Evolutionary conservation across 2,888 invertebrate species (phyloP).

Genomic region (Acrobasis consociella): DNA sequence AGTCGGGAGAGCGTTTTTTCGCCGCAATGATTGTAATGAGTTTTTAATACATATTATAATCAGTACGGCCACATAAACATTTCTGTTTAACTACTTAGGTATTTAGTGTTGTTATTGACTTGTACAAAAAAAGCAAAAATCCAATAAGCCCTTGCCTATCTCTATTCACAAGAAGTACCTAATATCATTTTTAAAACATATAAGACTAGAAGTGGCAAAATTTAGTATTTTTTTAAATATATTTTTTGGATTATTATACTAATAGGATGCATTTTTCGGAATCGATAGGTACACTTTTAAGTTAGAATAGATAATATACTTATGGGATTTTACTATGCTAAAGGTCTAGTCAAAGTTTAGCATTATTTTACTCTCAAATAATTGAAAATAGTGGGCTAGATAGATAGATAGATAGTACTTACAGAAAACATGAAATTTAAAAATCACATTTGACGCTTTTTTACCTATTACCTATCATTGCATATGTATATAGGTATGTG

Average conservation of each 20-base stretch:
- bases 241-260: background rate
- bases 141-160: too few species aligned
- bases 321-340: constrained; percentile 15
- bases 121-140: too few species aligned
- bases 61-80: too few species aligned
- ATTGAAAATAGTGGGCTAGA: constrained; percentile 13
- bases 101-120: too few species aligned
- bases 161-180: too few species aligned
- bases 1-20: background rate
- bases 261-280: background rate
- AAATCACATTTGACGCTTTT: background rate
- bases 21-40: too few species aligned
- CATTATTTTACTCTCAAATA: constrained; percentile 1
- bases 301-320: background rate
- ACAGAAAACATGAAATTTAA: background rate
- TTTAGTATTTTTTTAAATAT: too few species aligned
- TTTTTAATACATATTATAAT: too few species aligned
- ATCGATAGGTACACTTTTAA: background rate
- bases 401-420: background rate
- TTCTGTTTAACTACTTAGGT: too few species aligned
- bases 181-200: too few species aligned
- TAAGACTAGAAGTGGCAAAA: background rate
- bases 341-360: constrained; percentile 26
- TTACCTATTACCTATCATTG: too few species aligned
- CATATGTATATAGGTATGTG: too few species aligned